These are phyloP conservation scores for Actinemys pallida DNA, from an alignment of 2,113 vertebrate genomes.

Conservation along the genomic window DNA sequence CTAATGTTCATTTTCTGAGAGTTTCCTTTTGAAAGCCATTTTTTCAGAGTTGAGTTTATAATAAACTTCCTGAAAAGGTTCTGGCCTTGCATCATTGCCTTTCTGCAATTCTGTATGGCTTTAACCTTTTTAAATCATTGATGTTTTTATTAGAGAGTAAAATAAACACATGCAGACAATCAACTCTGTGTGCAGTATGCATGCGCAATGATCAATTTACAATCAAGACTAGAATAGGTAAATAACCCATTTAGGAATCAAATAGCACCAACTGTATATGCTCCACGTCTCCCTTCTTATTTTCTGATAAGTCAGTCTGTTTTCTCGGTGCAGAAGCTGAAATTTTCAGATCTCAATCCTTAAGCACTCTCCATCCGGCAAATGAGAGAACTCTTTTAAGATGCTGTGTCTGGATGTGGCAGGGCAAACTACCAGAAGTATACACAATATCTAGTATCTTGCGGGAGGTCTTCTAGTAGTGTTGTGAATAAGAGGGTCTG, in stretches of 20 bases:
- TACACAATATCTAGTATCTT: neutral
- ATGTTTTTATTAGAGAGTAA: neutral
- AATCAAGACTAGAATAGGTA: neutral
- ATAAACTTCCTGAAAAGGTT: neutral
- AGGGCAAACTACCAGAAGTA: neutral
- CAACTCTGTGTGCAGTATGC: neutral
- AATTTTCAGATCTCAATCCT: neutral
- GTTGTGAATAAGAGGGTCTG: neutral
- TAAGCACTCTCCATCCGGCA: neutral
- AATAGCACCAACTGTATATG: neutral
- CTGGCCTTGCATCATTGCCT: neutral
- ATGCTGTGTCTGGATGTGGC: no score
- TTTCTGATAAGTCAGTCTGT: neutral
- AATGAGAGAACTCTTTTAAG: neutral
- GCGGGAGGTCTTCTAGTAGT: neutral
- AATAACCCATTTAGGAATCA: neutral
- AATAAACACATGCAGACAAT: neutral
- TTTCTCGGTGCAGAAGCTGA: neutral
- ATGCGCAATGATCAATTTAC: neutral
- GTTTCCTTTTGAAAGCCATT: neutral
- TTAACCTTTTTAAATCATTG: neutral
- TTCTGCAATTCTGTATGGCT: neutral
- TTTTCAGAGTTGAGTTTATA: neutral
- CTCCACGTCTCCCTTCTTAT: neutral
- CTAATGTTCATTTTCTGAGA: neutral